Percentiles rank a stretch among this genome's conserved stretches.
Conservation (phyloP, 2,888 invertebrate genomes). For the Aphidoletes aphidimyza region DNA sequence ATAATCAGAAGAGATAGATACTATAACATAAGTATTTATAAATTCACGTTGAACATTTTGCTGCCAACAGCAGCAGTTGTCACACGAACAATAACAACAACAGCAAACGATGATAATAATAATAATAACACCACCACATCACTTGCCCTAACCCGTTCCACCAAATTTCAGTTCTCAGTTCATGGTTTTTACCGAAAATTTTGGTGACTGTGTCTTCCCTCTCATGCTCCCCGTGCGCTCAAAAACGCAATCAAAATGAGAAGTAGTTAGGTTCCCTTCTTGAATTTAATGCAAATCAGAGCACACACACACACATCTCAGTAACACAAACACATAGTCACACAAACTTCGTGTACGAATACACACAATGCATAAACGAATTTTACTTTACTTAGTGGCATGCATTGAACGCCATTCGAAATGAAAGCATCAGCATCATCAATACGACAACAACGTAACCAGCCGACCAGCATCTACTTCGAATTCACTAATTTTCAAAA, state of each 20-base stretch:
- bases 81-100: constrained; percentile 49
- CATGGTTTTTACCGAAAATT: constrained; percentile 39
- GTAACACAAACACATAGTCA: neutral
- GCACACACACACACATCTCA: neutral
- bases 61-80: constrained; percentile 50
- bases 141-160: neutral
- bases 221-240: too few species aligned
- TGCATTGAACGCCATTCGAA: constrained; percentile 5
- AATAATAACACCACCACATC: constrained; percentile 10
- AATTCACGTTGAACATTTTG: constrained; percentile 48
- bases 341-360: neutral
- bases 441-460: neutral
- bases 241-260: neutral
- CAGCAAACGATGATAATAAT: constrained; percentile 44
- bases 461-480: neutral
- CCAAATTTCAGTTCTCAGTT: too few species aligned
- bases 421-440: constrained; percentile 21
- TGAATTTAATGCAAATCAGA: constrained; percentile 37
- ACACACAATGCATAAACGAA: too few species aligned
- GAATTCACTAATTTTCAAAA: constrained; percentile 26
- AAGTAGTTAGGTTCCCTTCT: constrained; percentile 33
- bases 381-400: too few species aligned
- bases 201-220: neutral
- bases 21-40: constrained; percentile 15
- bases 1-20: constrained; percentile 38